These are phyloP conservation scores for Gallirallus australis DNA, from an alignment of 2,797 vertebrate species.

Conservation along the genomic window DNA sequence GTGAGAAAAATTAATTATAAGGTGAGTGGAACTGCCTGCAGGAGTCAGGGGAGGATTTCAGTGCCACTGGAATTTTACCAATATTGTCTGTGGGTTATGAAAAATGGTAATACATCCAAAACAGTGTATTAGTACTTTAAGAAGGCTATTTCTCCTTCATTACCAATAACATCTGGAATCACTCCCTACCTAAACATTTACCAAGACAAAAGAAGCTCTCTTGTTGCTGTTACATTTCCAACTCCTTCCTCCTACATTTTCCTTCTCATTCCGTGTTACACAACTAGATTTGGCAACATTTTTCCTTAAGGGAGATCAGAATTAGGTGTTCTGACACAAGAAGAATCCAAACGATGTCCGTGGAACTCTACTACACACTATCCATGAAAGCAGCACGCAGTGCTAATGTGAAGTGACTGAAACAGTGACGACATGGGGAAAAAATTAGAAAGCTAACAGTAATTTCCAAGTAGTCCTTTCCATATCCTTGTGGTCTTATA, in stretches of 20 bases:
- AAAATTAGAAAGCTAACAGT: neutral
- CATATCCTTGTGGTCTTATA: neutral
- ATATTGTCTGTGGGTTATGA: neutral
- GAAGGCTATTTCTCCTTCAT: neutral
- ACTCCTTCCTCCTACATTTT: constrained; percentile 9
- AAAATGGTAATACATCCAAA: neutral
- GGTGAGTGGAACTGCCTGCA: neutral
- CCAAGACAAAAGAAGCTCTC: neutral
- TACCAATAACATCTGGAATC: neutral
- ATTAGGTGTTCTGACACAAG: neutral
- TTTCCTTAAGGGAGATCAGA: neutral
- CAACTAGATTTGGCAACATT: neutral
- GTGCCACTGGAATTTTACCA: neutral
- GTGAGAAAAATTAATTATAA: neutral
- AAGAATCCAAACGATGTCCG: neutral
- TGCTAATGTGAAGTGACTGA: neutral
- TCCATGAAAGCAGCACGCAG: neutral
- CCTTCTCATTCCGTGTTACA: neutral
- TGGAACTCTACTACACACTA: neutral
- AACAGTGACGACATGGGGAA: neutral
- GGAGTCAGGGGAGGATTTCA: neutral
- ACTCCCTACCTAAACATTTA: neutral
- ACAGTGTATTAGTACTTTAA: neutral
- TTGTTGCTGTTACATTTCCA: constrained; percentile 3
- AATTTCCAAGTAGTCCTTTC: neutral